Conservation (phyloP, 1,140 invertebrate species). For the Elysia chlorotica region DNA sequence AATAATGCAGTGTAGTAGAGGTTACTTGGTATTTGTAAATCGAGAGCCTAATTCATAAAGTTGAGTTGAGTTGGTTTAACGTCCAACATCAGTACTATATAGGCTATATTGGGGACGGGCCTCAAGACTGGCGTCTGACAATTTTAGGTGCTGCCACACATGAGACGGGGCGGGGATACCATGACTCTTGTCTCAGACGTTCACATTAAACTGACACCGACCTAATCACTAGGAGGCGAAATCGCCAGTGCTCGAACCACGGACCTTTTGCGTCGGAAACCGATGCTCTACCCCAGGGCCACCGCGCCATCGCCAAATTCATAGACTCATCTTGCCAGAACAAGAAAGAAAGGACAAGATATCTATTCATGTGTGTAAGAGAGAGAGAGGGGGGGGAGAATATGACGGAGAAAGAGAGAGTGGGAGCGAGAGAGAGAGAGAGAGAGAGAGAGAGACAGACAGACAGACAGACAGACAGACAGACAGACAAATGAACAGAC, state of each 20-base stretch:
- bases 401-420: not conserved
- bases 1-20: no score
- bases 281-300: not conserved
- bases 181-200: not conserved
- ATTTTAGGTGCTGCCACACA: no score
- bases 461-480: no score
- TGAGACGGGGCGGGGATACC: no score
- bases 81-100: no score
- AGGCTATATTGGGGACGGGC: no score
- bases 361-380: not conserved
- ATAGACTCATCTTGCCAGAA: not conserved
- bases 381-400: slow-evolving; percentile 2
- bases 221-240: not conserved
- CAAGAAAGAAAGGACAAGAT: not conserved
- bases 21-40: no score
- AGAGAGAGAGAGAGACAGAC: not conserved
- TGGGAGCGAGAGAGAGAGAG: not conserved
- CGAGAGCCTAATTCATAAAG: no score
- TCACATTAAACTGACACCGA: not conserved
- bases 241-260: not conserved
- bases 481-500: no score
- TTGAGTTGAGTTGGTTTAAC: no score
- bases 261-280: not conserved
- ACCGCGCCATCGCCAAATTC: not conserved
- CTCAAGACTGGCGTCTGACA: no score